Evolutionary conservation across 2,113 vertebrate genomes (phyloP).

Genomic region (Ahaetulla prasina): DNA sequence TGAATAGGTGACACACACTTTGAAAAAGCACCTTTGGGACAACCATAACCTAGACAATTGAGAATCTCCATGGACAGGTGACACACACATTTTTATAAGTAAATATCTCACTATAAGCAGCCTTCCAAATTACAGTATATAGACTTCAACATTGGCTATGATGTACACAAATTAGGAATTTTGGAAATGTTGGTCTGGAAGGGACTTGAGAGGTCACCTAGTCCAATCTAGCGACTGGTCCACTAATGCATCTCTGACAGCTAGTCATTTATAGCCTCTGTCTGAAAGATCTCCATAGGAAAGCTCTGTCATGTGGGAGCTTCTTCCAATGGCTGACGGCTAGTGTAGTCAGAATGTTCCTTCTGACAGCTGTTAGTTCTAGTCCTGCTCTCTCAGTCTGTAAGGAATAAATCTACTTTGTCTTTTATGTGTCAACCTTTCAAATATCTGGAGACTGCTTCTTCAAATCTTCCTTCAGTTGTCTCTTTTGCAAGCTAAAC

Average conservation of each 20-base stretch:
- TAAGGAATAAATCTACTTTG: neutral
- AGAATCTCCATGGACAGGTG: neutral
- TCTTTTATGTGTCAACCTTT: neutral
- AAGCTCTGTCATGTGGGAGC: neutral
- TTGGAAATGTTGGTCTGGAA: neutral
- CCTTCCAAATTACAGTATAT: neutral
- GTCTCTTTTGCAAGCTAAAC: neutral
- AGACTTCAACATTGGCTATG: neutral
- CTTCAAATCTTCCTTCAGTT: neutral
- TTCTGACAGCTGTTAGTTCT: neutral
- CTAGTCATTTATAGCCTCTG: neutral
- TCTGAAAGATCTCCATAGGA: neutral
- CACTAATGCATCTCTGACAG: neutral
- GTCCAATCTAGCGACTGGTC: neutral
- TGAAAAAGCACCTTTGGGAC: too few species aligned
- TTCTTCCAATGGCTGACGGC: neutral
- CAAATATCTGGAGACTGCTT: neutral
- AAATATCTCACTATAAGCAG: neutral
- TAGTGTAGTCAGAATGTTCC: neutral
- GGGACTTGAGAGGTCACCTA: neutral
- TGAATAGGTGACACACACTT: neutral
- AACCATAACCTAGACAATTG: too few species aligned
- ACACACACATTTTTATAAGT: neutral
- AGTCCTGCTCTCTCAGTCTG: neutral
- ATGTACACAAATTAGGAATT: neutral